These are phyloP conservation scores for Hydractinia symbiolongicarpus DNA, from an alignment of 30 jellyfish, hydroid and myxozoan species.

Conservation along the genomic window DNA sequence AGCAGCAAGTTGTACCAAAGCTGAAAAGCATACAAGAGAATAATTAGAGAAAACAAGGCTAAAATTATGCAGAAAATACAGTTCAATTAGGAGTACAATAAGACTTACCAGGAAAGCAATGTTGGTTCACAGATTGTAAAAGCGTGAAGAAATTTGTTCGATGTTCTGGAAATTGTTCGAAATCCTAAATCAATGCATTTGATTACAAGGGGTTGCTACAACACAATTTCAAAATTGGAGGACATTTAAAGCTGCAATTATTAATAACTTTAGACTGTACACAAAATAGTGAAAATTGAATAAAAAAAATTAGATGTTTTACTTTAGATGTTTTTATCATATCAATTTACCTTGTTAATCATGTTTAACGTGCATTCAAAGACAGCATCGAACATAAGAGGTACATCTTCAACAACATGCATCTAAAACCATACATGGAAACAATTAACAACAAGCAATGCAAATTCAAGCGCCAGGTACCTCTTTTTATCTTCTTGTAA, in stretches of 20 bases:
- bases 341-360: slow-evolving; percentile 79
- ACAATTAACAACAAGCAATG: neutral
- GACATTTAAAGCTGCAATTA: too few species aligned
- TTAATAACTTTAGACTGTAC: too few species aligned
- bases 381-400: slow-evolving; percentile 84
- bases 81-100: neutral
- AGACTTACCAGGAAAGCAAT: slow-evolving; percentile 81
- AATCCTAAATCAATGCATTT: slow-evolving; percentile 54
- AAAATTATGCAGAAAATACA: neutral
- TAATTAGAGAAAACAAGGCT: neutral
- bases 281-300: too few species aligned
- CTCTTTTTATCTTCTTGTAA: too few species aligned
- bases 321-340: neutral
- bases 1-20: slow-evolving; percentile 81
- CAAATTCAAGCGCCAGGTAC: too few species aligned
- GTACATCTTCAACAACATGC: slow-evolving; percentile 76
- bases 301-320: neutral
- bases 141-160: slow-evolving; percentile 84
- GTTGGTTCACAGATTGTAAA: slow-evolving; percentile 91
- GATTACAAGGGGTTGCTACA: neutral
- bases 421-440: slow-evolving; percentile 25
- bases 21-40: slow-evolving; percentile 22
- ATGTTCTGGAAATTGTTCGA: slow-evolving; percentile 98
- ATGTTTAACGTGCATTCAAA: slow-evolving; percentile 89
- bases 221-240: too few species aligned